These are phyloP conservation scores for Sciurus carolinensis DNA, from an alignment of 2,797 vertebrate species.

Conservation along the genomic window DNA sequence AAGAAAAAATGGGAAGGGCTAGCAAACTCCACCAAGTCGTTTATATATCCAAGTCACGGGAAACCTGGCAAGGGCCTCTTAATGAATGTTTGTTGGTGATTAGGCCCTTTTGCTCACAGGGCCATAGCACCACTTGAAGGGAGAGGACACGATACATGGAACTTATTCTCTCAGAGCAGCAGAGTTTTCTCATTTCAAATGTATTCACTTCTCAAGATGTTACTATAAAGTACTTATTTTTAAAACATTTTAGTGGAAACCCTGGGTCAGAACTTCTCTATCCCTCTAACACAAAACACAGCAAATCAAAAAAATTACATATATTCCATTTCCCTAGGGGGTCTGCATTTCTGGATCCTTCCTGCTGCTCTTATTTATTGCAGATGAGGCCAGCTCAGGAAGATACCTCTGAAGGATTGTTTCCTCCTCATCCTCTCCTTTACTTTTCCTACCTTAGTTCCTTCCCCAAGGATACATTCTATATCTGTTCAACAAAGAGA, in stretches of 20 bases:
- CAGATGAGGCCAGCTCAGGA: background rate
- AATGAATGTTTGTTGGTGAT: background rate
- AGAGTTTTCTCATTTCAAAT: conserved; percentile 53
- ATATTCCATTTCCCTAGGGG: background rate
- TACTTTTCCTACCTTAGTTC: background rate
- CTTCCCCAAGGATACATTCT: background rate
- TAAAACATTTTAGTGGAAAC: conserved; percentile 9
- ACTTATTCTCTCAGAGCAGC: background rate
- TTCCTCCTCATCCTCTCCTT: background rate
- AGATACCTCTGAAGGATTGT: background rate
- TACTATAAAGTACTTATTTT: conserved; percentile 59
- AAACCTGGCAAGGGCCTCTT: background rate
- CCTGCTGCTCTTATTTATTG: background rate
- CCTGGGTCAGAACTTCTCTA: background rate
- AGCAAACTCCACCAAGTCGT: background rate
- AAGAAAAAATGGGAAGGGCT: background rate
- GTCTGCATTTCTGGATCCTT: background rate
- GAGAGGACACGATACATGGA: background rate
- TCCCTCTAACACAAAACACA: conserved; percentile 27
- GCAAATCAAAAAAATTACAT: background rate
- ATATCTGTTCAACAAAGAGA: background rate
- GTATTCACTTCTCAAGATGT: conserved; percentile 43
- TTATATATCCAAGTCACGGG: background rate
- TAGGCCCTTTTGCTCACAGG: background rate
- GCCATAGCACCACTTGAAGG: background rate